Percentiles rank a stretch among this genome's conserved stretches.
Evolutionary conservation across 2,888 invertebrate genomes (phyloP).

Genomic region (Lycocerus yunnanus): DNA sequence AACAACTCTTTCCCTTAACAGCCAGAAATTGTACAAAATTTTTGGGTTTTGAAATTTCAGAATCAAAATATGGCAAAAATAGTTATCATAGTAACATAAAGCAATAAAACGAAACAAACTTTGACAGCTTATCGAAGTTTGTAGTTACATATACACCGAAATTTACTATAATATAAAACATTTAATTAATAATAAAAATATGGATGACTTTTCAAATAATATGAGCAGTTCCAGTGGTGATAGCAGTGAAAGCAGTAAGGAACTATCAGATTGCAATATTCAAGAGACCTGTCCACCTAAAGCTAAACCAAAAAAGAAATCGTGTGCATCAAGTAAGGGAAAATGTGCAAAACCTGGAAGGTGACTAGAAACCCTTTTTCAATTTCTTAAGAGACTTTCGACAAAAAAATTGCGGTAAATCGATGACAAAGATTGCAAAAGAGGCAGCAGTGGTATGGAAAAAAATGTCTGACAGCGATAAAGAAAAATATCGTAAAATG

Average conservation of each 20-base stretch:
- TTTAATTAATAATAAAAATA: too few species aligned
- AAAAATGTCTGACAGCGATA: not conserved
- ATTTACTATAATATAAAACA: too few species aligned
- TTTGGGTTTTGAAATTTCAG: too few species aligned
- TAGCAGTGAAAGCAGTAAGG: too few species aligned
- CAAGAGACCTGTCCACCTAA: not conserved
- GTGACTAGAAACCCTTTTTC: not conserved
- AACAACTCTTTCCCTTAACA: too few species aligned
- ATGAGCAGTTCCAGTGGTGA: not conserved
- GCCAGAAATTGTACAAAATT: too few species aligned
- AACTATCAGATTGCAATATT: not conserved
- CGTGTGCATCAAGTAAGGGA: not conserved
- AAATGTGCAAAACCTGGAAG: not conserved
- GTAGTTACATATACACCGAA: too few species aligned
- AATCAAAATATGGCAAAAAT: too few species aligned
- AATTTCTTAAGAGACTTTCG: not conserved
- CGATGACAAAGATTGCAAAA: not conserved
- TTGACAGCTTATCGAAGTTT: too few species aligned
- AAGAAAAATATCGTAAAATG: not conserved
- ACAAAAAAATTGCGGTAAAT: not conserved
- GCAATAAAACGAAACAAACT: too few species aligned
- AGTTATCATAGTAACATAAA: too few species aligned
- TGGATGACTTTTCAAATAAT: not conserved
- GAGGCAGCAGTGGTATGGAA: not conserved
- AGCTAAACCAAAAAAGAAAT: not conserved